Evolutionary conservation across 2,113 vertebrate genomes (phyloP), one percentile per base, ranked within the genome.

Genomic region (Vulpes ferrilata): DNA sequence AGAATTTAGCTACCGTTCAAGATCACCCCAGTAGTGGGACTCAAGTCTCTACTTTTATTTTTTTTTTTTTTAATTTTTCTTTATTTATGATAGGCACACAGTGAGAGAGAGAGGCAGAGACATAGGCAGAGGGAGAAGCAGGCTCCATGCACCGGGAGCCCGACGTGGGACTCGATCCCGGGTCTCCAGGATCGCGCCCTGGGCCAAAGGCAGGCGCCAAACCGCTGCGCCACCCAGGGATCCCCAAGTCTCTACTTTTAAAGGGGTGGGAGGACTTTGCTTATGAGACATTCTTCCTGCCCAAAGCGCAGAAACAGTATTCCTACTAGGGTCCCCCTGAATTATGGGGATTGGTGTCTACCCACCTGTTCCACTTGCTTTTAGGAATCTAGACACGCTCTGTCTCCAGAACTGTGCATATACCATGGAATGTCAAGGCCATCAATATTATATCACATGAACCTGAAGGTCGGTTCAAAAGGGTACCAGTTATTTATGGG

Each of bases 381-480:
- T 96, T 60, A 95, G 80, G 90, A 96, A 97, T 71, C 90, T 73
- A 16, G 59, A 92, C 59, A 93, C 2, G 81, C 1, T 55, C 3
- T n/a, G 16, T 43, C 23, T 97, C 80, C 51, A 80, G 48, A 93
- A 89, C 86, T 55, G 51, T 57, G 55, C 78, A 73, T 74, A 82
- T n/a, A n/a, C 43, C 78, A 60, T 62, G 86, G 65, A 62, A 88
- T 82, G 82, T 86, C 96, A 96, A 93, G 93, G 73, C 67, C 83
- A 81, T 89, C 38, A 67, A 64, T 97, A 97, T 82, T 95, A 96
- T 43, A 93, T 97, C 83, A 65, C 92, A 20, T 81, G 94, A 95
- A 95, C 89, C 90, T 73, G 35, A 76, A 97, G 93, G 83, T 97
- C 95, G 96, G 93, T 94, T 97, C 93, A 93, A 96, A 97, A 97